Base-by-base conservation (phyloP, 2,797 vertebrate genomes). In the Chiroxiphia lanceolata region DNA sequence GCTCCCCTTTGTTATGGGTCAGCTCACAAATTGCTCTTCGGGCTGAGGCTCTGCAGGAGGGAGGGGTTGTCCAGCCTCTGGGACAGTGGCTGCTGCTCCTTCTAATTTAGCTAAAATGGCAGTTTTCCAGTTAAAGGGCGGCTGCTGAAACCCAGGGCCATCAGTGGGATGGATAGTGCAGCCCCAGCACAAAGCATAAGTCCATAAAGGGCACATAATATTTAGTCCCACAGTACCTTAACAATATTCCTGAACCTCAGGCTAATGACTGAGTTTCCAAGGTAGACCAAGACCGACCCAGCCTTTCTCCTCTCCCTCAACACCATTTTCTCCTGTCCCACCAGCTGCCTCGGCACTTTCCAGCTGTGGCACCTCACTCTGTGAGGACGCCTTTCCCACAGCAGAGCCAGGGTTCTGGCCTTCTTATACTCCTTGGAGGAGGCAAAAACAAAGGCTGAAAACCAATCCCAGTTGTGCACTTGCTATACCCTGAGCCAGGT, bases 111-210 rank as follows among this genome's bases (percentile, higher is more conserved):
- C 29, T 45, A 34, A 40, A 68, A 74, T 29, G 45, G 53, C 61
- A 60, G 25, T 31, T 65, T 40, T 31, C 17, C 54, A 67, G 25
- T 34, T 25, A 4, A 34, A 53, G 29, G 15, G 8, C 26, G 20
- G n/a, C n/a, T 57, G 22, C 33, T 59, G 40, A 26, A 88, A 25
- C 29, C 68, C 38, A 67, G 60, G n/a, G 38, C 36, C 38, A 45
- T 10, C n/a, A 51, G 51, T 1, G 16, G n/a, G 25, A 74, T 5
- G 13, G 45, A n/a, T 17, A 45, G 13, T 7, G 19, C 1, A 2
- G 27, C 29, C 45, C 17, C 61, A 81, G 22, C 11, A 67, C 25
- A 38, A 40, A 59, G 29, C 25, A 31, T 14, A 60, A 38, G 13
- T 17, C 53, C 53, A 18, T 13, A 15, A 75, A 27, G 40, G 12